phyloP scores from a whole-genome alignment of 2,888 invertebrate species.

The Lampropteryx suffumata region DNA sequence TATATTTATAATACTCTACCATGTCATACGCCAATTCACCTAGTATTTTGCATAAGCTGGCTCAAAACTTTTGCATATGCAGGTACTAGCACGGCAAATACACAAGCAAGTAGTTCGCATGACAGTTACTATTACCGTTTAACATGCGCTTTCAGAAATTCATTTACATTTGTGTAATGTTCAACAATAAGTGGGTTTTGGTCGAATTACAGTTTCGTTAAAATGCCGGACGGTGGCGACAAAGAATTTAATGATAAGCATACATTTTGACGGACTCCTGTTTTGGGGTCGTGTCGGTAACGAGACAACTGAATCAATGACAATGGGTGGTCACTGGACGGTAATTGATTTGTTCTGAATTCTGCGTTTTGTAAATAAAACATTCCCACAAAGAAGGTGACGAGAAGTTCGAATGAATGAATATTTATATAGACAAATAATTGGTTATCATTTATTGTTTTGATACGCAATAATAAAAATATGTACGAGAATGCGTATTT shows the following conservation, averaged over 20 bases:
- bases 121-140: neutral
- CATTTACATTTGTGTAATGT: constrained; percentile 16
- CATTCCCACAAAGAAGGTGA: too few species aligned
- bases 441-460: constrained; percentile 13
- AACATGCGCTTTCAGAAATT: neutral
- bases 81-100: neutral
- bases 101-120: neutral
- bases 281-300: constrained; percentile 57
- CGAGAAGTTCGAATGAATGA: too few species aligned
- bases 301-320: constrained; percentile 68
- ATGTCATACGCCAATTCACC: too few species aligned
- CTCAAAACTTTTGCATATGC: too few species aligned
- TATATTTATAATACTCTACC: too few species aligned
- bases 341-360: constrained; percentile 62
- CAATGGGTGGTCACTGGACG: constrained; percentile 62
- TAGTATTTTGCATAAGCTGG: too few species aligned
- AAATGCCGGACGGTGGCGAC: constrained; percentile 59
- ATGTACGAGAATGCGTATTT: constrained; percentile 18
- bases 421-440: constrained; percentile 11
- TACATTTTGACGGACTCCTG: constrained; percentile 63
- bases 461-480: constrained; percentile 13
- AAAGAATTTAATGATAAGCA: constrained; percentile 63
- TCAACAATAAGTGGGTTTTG: constrained; percentile 53
- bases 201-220: constrained; percentile 70
- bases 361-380: neutral